Conservation (phyloP, 2,113 vertebrate species). For the Sebastes schlegelii region DNA sequence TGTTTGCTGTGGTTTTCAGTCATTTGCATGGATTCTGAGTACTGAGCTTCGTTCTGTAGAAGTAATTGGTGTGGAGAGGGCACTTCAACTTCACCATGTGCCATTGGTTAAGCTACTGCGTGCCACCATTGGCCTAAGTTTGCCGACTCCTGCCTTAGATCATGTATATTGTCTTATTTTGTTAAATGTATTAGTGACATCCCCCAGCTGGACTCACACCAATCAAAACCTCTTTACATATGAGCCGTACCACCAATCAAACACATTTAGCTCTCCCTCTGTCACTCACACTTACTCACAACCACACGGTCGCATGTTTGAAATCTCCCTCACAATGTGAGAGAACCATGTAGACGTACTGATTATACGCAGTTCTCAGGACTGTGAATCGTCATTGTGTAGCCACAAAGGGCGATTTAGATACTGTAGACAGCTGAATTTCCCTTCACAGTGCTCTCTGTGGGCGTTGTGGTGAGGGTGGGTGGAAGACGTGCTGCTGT, state of each 20-base stretch:
- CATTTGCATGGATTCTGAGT: neutral
- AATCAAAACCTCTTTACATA: neutral
- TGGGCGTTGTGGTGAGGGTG: neutral
- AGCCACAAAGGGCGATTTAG: neutral
- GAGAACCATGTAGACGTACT: neutral
- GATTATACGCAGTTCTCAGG: neutral
- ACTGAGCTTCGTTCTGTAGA: neutral
- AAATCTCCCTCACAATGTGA: constrained; percentile 29
- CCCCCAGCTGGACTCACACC: neutral
- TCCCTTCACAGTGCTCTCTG: neutral
- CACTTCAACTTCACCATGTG: neutral
- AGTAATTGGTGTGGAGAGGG: no score
- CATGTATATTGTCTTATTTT: neutral
- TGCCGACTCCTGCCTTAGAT: neutral
- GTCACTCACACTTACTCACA: neutral
- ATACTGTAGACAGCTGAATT: neutral
- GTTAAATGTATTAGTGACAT: neutral
- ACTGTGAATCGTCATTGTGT: neutral
- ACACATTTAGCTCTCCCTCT: neutral
- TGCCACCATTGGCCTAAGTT: neutral
- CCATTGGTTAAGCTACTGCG: neutral
- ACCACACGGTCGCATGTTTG: neutral
- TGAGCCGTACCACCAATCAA: neutral
- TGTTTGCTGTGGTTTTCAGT: neutral
- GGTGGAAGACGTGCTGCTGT: neutral